A percentile compares a stretch with the other conserved stretches of the same genome.
phyloP scores from a whole-genome alignment of 2,797 vertebrate genomes.

The Phataginus tricuspis region DNA sequence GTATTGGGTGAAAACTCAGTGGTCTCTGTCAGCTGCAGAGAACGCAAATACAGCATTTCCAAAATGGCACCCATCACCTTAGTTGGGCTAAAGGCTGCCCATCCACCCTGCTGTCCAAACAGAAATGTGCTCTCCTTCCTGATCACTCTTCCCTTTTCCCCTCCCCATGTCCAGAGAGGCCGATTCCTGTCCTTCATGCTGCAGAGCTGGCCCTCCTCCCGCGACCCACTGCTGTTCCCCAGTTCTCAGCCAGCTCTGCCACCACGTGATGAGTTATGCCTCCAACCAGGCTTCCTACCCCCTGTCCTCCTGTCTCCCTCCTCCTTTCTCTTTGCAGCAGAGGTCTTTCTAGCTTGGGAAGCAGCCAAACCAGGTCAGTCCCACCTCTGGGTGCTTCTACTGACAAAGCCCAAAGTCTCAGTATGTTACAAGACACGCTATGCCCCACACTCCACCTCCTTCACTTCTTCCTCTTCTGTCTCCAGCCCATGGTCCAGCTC shows the following conservation, averaged over 20 bases:
- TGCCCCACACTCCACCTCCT: no score
- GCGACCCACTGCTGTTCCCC: accelerated
- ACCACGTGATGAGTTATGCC: background rate
- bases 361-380: background rate
- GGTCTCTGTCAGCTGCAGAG: background rate
- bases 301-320: no score
- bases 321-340: background rate
- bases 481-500: background rate
- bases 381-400: background rate
- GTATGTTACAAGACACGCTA: accelerated
- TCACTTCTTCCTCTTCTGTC: background rate
- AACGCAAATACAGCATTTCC: background rate
- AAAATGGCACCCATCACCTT: background rate
- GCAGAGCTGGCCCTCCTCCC: background rate
- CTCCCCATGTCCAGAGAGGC: background rate
- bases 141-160: background rate
- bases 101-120: background rate
- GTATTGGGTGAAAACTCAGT: background rate
- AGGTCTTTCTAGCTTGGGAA: background rate
- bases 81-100: no score
- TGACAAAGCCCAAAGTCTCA: accelerated
- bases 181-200: background rate
- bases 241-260: accelerated
- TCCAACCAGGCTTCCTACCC: background rate
- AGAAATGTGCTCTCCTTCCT: background rate